Evolutionary conservation across 1,140 invertebrate species (phyloP).

Genomic region (Pantala flavescens): DNA sequence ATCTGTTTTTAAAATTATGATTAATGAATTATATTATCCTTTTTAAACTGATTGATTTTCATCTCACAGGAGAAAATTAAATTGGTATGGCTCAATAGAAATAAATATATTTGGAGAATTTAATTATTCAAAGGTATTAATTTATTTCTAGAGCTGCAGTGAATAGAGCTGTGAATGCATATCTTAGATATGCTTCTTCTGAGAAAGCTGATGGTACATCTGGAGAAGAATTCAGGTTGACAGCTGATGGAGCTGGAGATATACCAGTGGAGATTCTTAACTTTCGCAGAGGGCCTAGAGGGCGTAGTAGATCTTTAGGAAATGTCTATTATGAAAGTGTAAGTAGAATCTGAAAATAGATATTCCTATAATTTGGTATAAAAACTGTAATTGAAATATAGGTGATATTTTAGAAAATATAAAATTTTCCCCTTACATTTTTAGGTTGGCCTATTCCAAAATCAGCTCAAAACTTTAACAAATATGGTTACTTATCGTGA

Average conservation of each 20-base stretch:
- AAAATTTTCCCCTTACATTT: conserved; percentile 19
- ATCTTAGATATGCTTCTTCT: conserved; percentile 28
- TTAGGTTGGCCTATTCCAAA: conserved; percentile 32
- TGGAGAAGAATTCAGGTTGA: conserved; percentile 31
- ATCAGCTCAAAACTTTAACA: conserved; percentile 30
- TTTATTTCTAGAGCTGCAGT: conserved; percentile 24
- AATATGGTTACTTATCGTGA: conserved; percentile 30
- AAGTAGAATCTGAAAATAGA: neutral
- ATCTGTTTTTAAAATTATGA: too few species aligned
- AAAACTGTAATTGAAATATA: too few species aligned
- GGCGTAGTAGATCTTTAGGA: neutral
- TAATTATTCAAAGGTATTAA: neutral
- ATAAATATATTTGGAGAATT: neutral
- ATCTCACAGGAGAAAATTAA: too few species aligned
- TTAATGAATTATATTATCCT: too few species aligned
- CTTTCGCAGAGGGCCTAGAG: conserved; percentile 27
- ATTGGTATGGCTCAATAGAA: too few species aligned
- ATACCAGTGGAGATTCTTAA: conserved; percentile 34
- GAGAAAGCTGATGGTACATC: conserved; percentile 26
- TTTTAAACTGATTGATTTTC: too few species aligned
- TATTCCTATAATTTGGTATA: too few species aligned
- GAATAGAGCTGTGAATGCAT: conserved; percentile 29
- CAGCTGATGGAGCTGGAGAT: conserved; percentile 32
- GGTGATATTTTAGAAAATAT: too few species aligned
- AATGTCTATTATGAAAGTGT: conserved; percentile 18